Conservation (phyloP, 2,113 vertebrate species). For the Calypte anna region DNA sequence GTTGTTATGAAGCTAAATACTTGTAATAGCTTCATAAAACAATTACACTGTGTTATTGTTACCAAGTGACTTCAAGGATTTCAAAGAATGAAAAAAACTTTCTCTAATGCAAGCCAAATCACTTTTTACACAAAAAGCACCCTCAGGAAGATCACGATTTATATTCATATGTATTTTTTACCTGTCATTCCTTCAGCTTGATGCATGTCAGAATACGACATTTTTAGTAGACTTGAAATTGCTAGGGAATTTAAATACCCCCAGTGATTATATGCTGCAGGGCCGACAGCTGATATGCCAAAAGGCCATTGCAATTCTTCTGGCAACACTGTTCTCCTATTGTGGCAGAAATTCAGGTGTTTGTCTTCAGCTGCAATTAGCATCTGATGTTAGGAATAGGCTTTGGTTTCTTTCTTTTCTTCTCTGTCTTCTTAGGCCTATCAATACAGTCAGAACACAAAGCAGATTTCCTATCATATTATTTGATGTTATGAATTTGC, state of each 20-base stretch:
- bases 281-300: conserved; percentile 46
- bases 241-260: conserved; percentile 51
- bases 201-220: conserved; percentile 44
- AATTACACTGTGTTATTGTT: not conserved
- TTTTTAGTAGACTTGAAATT: conserved; percentile 62
- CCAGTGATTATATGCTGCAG: conserved; percentile 54
- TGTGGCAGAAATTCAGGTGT: conserved; percentile 56
- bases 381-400: conserved; percentile 49
- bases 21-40: conserved; percentile 29
- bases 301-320: not conserved
- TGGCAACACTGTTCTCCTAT: conserved; percentile 7
- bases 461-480: not conserved
- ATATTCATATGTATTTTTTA: conserved; percentile 50
- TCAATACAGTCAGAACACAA: conserved; percentile 29
- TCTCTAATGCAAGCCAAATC: conserved; percentile 18
- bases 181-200: conserved; percentile 60
- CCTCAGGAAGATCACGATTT: conserved; percentile 30
- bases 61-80: not conserved
- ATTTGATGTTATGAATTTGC: conserved; percentile 16
- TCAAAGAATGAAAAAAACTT: not conserved
- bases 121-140: conserved; percentile 42
- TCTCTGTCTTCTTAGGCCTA: not conserved
- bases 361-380: conserved; percentile 51
- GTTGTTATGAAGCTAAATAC: conserved; percentile 3
- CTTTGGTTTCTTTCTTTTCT: not conserved